These are phyloP conservation scores for Elephantulus edwardii DNA, from an alignment of 2,113 vertebrate genomes.

Conservation along the genomic window DNA sequence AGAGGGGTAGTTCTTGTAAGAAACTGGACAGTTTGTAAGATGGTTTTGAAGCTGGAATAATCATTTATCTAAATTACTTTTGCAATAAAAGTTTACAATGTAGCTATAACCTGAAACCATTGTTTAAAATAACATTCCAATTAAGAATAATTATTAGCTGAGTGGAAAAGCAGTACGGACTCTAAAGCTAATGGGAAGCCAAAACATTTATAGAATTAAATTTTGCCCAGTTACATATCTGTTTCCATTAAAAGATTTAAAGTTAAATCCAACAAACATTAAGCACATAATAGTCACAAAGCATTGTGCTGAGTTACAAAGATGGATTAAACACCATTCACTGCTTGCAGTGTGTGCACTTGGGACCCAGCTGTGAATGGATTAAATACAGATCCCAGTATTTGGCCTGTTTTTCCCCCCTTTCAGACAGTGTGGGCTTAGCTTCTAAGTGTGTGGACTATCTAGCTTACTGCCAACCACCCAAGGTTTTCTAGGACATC, in stretches of 20 bases:
- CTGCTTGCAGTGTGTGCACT: not conserved
- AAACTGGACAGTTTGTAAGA: not conserved
- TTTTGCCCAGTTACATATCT: conserved; percentile 9
- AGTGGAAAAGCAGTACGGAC: conserved; percentile 27
- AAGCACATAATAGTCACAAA: not conserved
- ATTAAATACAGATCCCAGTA: conserved; percentile 6
- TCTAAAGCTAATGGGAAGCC: conserved; percentile 49
- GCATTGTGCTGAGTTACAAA: not conserved
- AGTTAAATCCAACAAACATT: conserved; percentile 35
- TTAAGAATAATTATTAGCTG: conserved; percentile 1
- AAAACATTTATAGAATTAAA: conserved; percentile 15
- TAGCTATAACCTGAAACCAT: not conserved
- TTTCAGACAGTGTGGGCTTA: not conserved
- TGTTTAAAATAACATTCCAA: conserved; percentile 38
- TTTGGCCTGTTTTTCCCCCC: not conserved
- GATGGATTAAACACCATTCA: not conserved
- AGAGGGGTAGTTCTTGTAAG: not conserved
- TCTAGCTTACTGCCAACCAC: not conserved
- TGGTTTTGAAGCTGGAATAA: not conserved
- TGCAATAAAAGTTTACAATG: conserved; percentile 26
- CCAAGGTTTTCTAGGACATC: not conserved
- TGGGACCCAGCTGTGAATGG: not conserved
- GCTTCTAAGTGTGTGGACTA: not conserved
- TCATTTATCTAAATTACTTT: conserved; percentile 9
- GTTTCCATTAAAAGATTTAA: conserved; percentile 32